A percentile compares a stretch with the other conserved stretches of the same genome.
Conservation (phyloP, 2,797 vertebrate genomes). For the Hypotaenidia philippensis region DNA sequence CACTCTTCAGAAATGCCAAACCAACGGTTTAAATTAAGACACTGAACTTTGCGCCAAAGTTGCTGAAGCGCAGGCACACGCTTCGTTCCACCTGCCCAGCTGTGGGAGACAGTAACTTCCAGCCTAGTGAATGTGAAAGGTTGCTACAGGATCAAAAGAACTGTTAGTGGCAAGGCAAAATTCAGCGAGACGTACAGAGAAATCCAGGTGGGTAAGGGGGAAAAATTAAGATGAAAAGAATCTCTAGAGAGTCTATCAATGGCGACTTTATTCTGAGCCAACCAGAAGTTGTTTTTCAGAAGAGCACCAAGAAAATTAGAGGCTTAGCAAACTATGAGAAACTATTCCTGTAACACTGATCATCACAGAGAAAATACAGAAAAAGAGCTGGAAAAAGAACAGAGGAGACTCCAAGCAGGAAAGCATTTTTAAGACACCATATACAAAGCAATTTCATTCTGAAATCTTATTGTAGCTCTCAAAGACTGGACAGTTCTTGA, state of each 20-base stretch:
- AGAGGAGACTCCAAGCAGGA: neutral
- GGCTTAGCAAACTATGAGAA: neutral
- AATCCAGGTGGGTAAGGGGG: neutral
- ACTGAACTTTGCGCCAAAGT: neutral
- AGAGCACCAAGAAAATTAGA: neutral
- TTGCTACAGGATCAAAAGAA: neutral
- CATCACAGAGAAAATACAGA: neutral
- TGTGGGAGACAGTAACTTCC: constrained; percentile 35
- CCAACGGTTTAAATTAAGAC: neutral
- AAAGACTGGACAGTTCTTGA: neutral
- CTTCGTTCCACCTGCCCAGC: neutral
- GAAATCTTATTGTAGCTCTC: neutral
- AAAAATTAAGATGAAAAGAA: neutral
- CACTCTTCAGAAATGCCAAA: constrained; percentile 38
- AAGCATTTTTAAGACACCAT: neutral
- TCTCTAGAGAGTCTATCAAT: neutral
- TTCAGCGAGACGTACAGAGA: neutral
- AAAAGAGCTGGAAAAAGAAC: neutral
- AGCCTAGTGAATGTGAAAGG: neutral
- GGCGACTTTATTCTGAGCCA: neutral
- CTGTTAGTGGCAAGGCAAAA: neutral
- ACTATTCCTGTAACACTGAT: neutral
- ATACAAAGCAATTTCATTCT: neutral
- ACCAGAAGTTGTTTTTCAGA: neutral
- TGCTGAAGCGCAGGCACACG: neutral